These are phyloP conservation scores for Platalea minor DNA, from an alignment of 2,797 vertebrate genomes.

Conservation along the genomic window DNA sequence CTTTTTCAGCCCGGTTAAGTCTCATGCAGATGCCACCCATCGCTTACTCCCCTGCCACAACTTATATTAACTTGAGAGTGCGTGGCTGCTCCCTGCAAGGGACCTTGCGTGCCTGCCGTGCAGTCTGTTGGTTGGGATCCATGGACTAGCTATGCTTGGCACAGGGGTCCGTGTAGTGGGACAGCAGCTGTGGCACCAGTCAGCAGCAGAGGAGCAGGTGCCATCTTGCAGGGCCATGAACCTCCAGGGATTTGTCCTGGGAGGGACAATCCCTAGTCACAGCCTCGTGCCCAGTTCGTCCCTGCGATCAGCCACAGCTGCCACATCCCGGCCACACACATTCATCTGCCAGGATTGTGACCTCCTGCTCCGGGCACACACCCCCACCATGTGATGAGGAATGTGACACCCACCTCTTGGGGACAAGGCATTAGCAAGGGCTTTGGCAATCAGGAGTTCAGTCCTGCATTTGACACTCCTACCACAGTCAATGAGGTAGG, in stretches of 20 bases:
- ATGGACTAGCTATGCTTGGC: background rate
- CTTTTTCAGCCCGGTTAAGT: background rate
- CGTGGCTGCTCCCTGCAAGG: background rate
- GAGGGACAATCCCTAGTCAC: background rate
- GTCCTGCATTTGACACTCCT: background rate
- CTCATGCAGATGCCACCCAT: background rate
- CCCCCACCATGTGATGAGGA: background rate
- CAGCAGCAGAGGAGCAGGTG: background rate
- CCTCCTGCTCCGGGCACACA: background rate
- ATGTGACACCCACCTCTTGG: background rate
- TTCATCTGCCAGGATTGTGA: background rate
- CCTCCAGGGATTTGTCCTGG: background rate
- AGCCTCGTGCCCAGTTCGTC: background rate
- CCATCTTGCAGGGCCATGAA: background rate
- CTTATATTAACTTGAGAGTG: background rate
- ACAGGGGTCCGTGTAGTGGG: background rate
- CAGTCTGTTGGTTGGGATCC: background rate
- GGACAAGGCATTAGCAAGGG: background rate
- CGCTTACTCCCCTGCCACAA: background rate
- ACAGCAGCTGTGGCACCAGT: background rate
- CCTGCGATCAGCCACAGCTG: background rate
- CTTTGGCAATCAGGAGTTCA: background rate
- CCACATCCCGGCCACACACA: background rate
- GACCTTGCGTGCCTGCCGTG: background rate
- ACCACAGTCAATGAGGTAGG: background rate